Evolutionary conservation across 2,113 vertebrate genomes (phyloP).

Genomic region (Phylloscopus trochiloides): DNA sequence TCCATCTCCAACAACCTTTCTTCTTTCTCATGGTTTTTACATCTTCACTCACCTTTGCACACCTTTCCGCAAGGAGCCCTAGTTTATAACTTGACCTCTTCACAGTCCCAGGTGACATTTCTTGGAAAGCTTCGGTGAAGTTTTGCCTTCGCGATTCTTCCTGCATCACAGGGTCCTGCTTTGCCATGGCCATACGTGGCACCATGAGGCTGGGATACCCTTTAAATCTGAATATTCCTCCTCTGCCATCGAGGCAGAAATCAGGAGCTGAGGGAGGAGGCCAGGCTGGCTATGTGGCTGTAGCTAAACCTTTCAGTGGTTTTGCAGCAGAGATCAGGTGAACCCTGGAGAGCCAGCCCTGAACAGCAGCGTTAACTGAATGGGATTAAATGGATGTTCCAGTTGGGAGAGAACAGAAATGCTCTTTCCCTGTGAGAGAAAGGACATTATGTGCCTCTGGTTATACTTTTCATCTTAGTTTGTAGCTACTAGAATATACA

Average conservation of each 20-base stretch:
- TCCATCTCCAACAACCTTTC: neutral
- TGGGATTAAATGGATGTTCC: neutral
- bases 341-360: neutral
- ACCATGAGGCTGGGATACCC: neutral
- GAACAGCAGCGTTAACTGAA: neutral
- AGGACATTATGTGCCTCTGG: neutral
- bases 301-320: neutral
- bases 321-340: neutral
- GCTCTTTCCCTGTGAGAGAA: neutral
- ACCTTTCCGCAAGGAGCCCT: neutral
- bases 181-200: neutral
- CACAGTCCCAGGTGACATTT: neutral
- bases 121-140: neutral
- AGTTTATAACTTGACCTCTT: neutral
- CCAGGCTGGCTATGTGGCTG: neutral
- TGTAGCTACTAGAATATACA: neutral
- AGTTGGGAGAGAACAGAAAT: neutral
- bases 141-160: neutral
- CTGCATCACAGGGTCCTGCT: fast-evolving
- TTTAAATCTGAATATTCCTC: neutral
- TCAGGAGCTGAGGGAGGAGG: neutral
- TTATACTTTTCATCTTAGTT: neutral
- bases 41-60: neutral
- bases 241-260: neutral
- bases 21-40: neutral